A percentile compares a stretch with the other conserved stretches of the same genome.
phyloP scores from a whole-genome alignment of 1,140 invertebrate genomes.

The Drosophila hydei region DNA sequence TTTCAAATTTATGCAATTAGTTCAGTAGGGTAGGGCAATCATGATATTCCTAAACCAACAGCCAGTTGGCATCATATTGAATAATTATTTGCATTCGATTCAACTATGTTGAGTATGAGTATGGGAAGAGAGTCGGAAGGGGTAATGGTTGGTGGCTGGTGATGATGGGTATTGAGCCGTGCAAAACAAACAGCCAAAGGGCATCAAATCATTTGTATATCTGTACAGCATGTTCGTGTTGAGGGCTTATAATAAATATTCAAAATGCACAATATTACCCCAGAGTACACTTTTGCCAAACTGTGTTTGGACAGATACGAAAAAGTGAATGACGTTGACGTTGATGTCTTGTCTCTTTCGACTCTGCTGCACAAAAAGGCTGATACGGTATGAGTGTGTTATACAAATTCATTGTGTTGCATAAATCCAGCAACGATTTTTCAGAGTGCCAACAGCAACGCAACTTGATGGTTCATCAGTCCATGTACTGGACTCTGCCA shows the following conservation, averaged over 20 bases:
- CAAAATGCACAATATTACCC: conserved; percentile 52
- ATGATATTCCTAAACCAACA: conserved; percentile 18
- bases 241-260: conserved; percentile 64
- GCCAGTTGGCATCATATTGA: conserved; percentile 46
- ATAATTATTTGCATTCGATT: conserved; percentile 67
- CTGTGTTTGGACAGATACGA: conserved; percentile 9
- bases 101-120: background rate
- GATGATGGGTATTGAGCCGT: background rate
- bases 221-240: background rate
- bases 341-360: conserved; percentile 36
- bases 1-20: conserved; percentile 62
- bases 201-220: conserved; percentile 1
- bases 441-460: background rate
- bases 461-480: conserved; percentile 1
- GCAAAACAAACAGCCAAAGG: conserved; percentile 4
- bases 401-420: conserved; percentile 31
- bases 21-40: conserved; percentile 15
- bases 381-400: conserved; percentile 22
- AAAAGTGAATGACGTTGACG: conserved; percentile 41
- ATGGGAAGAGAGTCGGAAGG: too few species aligned
- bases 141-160: background rate
- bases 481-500: conserved; percentile 19
- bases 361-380: conserved; percentile 18
- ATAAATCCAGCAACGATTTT: conserved; percentile 8
- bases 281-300: conserved; percentile 1